Base-by-base conservation (phyloP, 2,888 invertebrate genomes). In the Folsomia candida region DNA sequence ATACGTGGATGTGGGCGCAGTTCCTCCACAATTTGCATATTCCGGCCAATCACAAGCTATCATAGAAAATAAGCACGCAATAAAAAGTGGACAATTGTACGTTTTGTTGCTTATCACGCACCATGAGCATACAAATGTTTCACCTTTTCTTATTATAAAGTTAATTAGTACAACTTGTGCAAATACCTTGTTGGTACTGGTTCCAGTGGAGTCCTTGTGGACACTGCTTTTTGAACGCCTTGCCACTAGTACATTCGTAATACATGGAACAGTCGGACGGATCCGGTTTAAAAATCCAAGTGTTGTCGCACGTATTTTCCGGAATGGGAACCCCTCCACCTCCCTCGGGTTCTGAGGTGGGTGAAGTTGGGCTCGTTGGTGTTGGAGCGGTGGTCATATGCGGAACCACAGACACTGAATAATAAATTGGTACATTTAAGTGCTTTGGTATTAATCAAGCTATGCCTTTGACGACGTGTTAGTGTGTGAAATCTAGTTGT, bases 201-300 rank as follows among this genome's bases (percentile, higher is more conserved):
- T 89, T 88, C 89, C 92, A 93, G 71, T 89, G 88, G 1, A 93
- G 85, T 1, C 91, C 90, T 0, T 90, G 88, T 0, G 91, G 90
- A 81, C 93, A 93, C 9, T 64, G 69, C 78, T 91, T 90, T 76
- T 88, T 89, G 37, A 85, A 87, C 81, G 90, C 84, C 69, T 89
- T 88, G 0, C 92, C 92, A 1, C 88, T 86, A 26, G 91, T 87
- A 81, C 94, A 94, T 78, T 91, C 88, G 78, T 89, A 88, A 82
- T 91, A 94, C 0, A 88, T 87, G 69, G 88, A 89, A 81, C 94
- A 94, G 80, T 91, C 75, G 0, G 51, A 25, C 3, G 67, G 51
- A 28, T 70, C 75, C 0, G 75, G 69, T 51, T 67, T 65, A 27
- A 20, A 75, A 0, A 58, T 1, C 75, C 75, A 75, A 1, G 70